Evolutionary conservation across 2,888 invertebrate species (phyloP).

Genomic region (Pomacea canaliculata): DNA sequence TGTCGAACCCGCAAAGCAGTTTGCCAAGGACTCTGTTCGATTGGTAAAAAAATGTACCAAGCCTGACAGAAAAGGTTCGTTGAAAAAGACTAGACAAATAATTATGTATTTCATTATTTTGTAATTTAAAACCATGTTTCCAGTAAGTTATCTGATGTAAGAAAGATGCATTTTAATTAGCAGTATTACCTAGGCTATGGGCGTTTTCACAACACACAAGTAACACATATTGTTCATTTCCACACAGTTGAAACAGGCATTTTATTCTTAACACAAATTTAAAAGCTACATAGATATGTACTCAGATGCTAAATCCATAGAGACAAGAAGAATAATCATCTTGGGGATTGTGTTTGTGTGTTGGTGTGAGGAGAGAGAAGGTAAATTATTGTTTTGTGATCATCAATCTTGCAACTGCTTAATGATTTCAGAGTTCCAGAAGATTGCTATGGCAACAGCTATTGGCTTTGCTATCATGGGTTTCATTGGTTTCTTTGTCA

Average conservation of each 20-base stretch:
- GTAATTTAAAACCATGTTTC: background rate
- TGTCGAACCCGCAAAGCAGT: slow-evolving; percentile 94
- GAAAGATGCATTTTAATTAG: too few relatives aligned
- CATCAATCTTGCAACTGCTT: too few relatives aligned
- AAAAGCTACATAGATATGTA: too few relatives aligned
- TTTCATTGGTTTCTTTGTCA: slow-evolving; percentile 99
- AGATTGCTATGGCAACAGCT: slow-evolving; percentile 98
- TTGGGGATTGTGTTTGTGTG: background rate
- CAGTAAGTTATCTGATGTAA: too few relatives aligned
- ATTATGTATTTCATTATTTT: background rate
- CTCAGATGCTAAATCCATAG: too few relatives aligned
- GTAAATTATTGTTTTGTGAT: background rate
- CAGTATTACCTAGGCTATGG: too few relatives aligned
- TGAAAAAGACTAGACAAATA: background rate
- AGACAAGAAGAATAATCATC: too few relatives aligned
- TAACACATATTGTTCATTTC: too few relatives aligned
- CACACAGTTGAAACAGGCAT: too few relatives aligned
- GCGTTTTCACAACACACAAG: too few relatives aligned
- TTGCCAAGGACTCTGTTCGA: slow-evolving; percentile 97
- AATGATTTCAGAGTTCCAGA: slow-evolving; percentile 89
- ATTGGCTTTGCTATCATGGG: slow-evolving; percentile 99
- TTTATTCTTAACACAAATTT: too few relatives aligned
- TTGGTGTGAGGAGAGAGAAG: background rate
- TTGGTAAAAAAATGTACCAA: slow-evolving; percentile 99
- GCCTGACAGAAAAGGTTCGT: slow-evolving; percentile 94